Conservation (phyloP, 2,797 vertebrate species). For the Chrosomus eos region DNA sequence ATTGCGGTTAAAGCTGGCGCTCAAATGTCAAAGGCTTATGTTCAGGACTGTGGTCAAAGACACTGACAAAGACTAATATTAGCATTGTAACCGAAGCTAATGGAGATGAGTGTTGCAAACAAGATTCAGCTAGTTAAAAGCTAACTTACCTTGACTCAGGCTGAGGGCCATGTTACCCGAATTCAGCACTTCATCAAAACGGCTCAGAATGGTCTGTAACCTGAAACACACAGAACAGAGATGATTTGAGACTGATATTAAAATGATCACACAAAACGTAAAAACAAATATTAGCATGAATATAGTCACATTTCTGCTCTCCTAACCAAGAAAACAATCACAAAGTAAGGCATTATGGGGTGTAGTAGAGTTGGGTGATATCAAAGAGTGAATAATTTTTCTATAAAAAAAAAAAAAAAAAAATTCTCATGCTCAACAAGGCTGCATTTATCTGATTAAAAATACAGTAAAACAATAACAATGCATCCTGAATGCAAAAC, state of each 20-base stretch:
- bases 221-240: constrained; percentile 72
- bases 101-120: not conserved
- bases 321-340: not conserved
- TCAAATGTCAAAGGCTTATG: constrained; percentile 33
- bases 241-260: constrained; percentile 28
- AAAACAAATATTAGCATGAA: constrained; percentile 17
- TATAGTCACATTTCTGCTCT: not conserved
- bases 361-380: not conserved
- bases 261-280: not conserved
- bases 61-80: constrained; percentile 41
- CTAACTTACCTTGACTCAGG: constrained; percentile 83
- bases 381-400: not conserved
- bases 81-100: constrained; percentile 23
- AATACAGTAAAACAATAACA: not conserved
- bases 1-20: not conserved
- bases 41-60: not conserved
- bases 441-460: not conserved
- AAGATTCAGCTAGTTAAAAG: not conserved
- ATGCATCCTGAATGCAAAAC: not conserved
- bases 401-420: no score
- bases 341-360: not conserved
- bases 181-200: constrained; percentile 95
- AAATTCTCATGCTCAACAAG: not conserved
- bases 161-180: constrained; percentile 93
- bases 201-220: constrained; percentile 90